phyloP scores from a whole-genome alignment of 2,113 vertebrate species.

The Melanerpes formicivorus region DNA sequence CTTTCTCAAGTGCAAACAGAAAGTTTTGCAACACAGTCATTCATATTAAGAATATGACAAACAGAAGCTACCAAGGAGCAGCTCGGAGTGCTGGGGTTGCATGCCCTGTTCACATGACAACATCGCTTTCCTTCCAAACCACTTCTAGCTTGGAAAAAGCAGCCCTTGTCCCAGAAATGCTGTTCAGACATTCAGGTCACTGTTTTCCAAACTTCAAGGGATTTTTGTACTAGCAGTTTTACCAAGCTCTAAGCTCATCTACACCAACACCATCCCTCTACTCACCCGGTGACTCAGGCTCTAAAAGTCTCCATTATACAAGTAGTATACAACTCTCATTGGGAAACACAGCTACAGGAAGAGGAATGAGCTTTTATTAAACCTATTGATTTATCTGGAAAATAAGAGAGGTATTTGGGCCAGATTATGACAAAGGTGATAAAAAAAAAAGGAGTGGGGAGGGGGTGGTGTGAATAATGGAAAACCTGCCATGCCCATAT shows the following conservation, averaged over 20 bases:
- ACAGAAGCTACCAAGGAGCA: not conserved
- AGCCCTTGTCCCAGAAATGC: not conserved
- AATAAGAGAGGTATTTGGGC: not conserved
- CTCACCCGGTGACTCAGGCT: not conserved
- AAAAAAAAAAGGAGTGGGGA: not conserved
- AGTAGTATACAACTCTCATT: not conserved
- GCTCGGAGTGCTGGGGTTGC: not conserved
- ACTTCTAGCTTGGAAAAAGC: not conserved
- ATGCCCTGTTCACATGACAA: not conserved
- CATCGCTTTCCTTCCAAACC: slow-evolving; percentile 1
- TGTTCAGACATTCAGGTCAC: not conserved
- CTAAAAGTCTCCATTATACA: not conserved
- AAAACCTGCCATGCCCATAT: not conserved
- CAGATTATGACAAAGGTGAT: not conserved
- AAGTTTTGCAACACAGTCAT: not conserved
- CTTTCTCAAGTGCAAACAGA: not conserved
- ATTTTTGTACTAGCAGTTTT: not conserved
- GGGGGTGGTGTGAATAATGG: not conserved
- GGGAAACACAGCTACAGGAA: not conserved
- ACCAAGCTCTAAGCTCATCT: not conserved
- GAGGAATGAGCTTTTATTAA: not conserved
- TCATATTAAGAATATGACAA: not conserved
- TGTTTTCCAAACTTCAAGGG: not conserved
- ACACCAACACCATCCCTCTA: not conserved
- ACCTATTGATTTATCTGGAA: not conserved